These are phyloP conservation scores for Cephus pygmeus DNA, from an alignment of 2,888 invertebrate species.

Conservation along the genomic window DNA sequence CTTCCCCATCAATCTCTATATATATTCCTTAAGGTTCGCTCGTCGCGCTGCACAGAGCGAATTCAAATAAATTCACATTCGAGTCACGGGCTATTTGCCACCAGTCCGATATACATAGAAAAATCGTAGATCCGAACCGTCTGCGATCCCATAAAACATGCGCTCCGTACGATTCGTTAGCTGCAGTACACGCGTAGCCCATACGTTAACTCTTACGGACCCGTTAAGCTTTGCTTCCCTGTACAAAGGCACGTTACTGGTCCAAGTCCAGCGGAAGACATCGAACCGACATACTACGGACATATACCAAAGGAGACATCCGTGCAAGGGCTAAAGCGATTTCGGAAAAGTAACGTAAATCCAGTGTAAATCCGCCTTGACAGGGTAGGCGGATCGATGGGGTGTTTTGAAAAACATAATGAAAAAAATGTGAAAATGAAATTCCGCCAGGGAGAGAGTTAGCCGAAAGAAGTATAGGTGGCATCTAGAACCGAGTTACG, in stretches of 20 bases:
- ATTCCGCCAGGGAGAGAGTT: neutral
- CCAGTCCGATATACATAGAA: neutral
- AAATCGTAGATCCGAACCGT: neutral
- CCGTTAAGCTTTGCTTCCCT: neutral
- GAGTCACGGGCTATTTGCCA: constrained; percentile 1
- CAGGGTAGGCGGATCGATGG: neutral
- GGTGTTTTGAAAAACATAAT: neutral
- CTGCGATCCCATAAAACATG: neutral
- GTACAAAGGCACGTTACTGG: neutral
- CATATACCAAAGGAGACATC: neutral
- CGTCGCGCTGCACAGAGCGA: neutral
- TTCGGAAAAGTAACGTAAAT: neutral
- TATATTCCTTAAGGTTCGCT: neutral
- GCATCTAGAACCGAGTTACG: neutral
- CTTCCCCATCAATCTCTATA: constrained; percentile 7
- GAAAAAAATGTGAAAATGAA: neutral
- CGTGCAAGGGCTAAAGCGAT: neutral
- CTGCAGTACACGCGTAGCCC: neutral
- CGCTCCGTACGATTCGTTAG: neutral
- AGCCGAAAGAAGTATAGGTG: neutral
- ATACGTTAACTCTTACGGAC: neutral
- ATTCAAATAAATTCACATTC: constrained; percentile 2
- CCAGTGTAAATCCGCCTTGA: neutral
- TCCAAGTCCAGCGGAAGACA: neutral
- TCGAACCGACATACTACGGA: neutral